Base-by-base conservation (phyloP, 2,113 vertebrate genomes). In the Trogon surrucura region DNA sequence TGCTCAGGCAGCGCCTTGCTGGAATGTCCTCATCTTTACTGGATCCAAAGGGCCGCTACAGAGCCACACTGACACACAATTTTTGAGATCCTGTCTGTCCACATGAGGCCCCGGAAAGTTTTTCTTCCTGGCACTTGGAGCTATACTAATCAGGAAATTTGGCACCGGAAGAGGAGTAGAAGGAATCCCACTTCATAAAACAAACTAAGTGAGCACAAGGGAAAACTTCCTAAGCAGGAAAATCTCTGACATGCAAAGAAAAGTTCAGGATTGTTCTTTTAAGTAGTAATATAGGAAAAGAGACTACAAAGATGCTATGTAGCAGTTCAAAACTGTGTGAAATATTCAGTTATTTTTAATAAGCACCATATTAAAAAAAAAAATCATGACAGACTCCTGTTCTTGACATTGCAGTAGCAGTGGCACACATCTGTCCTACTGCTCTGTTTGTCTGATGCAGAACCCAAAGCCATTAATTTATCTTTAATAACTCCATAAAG, bases 181-280 rank as follows among this genome's bases (percentile, higher is more conserved):
- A 93, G 69, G 65, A 89, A 87, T 89, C 65, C 38, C 70, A 86
- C 86, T 87, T 84, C 89, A 87, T 77, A 82, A 95, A 92, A 92
- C 65, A 95, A 91, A 88, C 56, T 54, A 81, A 96, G 48, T 45
- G 61, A 93, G 65, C 80, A 75, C 62, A 57, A 58, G 53, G 81
- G 81, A 89, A 89, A 96, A 69, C 13, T 77, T 85, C 10, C 13
- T 61, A 54, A 82, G 66, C 13, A 50, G 78, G 66, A 79, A 94
- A 89, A 91, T 61, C 65, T 75, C 34, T 69, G 15, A 65, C 53
- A 61, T 8, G 13, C 27, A 84, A 60, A 73, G 17, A 84, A 85
- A 89, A 83, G 27, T 51, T 69, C 5, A 15, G 47, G 16, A 1
- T 0, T 26, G 20, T 34, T 74, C 67, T 65, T 94, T 85, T 9